phyloP scores from a whole-genome alignment of 2,113 vertebrate genomes.

The Dunckerocampus dactyliophorus region DNA sequence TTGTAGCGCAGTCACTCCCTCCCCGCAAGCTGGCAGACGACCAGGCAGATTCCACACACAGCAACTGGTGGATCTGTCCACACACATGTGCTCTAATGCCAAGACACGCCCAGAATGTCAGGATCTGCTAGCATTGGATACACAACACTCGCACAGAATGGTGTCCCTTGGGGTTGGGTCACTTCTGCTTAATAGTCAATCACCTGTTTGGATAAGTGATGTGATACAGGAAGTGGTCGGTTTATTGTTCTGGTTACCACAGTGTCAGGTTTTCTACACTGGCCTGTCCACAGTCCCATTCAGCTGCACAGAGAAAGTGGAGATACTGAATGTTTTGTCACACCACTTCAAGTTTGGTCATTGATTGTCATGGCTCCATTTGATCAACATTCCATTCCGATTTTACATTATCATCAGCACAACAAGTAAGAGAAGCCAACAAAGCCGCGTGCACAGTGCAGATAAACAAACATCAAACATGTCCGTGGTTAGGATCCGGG shows the following conservation, averaged over 20 bases:
- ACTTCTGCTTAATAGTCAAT: neutral
- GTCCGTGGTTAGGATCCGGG: conserved; percentile 28
- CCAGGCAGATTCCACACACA: conserved; percentile 50
- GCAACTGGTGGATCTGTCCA: conserved; percentile 68
- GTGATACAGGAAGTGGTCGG: neutral
- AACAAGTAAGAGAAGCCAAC: neutral
- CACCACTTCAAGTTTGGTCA: too few relatives aligned
- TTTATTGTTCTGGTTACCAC: too few relatives aligned
- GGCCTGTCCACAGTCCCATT: too few relatives aligned
- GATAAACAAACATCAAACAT: conserved; percentile 33
- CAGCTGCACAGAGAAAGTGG: too few relatives aligned
- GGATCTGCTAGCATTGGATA: conserved; percentile 41
- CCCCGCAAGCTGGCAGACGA: conserved; percentile 44
- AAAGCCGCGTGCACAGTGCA: conserved; percentile 6
- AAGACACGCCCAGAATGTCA: conserved; percentile 14
- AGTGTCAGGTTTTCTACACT: too few relatives aligned
- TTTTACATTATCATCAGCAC: neutral
- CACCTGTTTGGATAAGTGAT: neutral
- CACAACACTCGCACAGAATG: conserved; percentile 5
- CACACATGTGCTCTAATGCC: conserved; percentile 41
- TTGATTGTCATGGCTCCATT: too few relatives aligned
- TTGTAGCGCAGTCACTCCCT: conserved; percentile 43
- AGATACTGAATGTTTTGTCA: too few relatives aligned
- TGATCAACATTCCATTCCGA: too few relatives aligned
- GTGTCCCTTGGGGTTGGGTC: neutral